Base-by-base conservation (phyloP, 2,888 invertebrate genomes). In the Diarsia mendica region DNA sequence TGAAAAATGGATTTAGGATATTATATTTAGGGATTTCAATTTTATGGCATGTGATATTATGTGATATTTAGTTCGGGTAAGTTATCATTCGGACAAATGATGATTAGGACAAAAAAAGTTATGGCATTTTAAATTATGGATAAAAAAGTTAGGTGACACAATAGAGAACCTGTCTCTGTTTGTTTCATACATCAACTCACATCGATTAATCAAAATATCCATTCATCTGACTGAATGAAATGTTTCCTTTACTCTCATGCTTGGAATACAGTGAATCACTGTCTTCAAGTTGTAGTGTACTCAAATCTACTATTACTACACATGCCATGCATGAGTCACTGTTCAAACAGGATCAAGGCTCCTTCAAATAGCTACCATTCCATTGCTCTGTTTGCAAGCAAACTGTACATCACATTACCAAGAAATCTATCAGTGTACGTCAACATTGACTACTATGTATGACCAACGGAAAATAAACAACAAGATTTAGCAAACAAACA, bases 401-500 rank as follows among this genome's bases (percentile, higher is more conserved):
- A 77, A 10, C 4, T 9, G 13, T 18, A 58, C 28, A 60, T 75
- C 76, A 77, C 18, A 51, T 8, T 77, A 65, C 65, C 15, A 76
- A 65, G 65, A 82, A 75, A 76, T 48, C 13, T 48, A 48, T 60
- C 65, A 65, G 6, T 49, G 58, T 61, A 61, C 53, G 20, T 76
- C 77, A 53, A 77, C 28, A 61, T 60, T 51, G 15, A 28, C 39
- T 44, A 53, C 75, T 53, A 11, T 28, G 2, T 66, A 75, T 53
- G 39, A 61, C 48, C 73, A 77, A n/a, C 6, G 44, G 3, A 77
- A n/a, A 11, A 78, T 44, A 61, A 77, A 79, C 78, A 83, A 65
- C 66, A 60, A 8, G 48, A 67, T 70, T 74, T 73, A 80, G 67
- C 80, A 81, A 64, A 80, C 81, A 81, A 80, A 84, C 74, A 73